Evolutionary conservation across 1,140 invertebrate genomes (phyloP).

Genomic region (Drosophila funebris): DNA sequence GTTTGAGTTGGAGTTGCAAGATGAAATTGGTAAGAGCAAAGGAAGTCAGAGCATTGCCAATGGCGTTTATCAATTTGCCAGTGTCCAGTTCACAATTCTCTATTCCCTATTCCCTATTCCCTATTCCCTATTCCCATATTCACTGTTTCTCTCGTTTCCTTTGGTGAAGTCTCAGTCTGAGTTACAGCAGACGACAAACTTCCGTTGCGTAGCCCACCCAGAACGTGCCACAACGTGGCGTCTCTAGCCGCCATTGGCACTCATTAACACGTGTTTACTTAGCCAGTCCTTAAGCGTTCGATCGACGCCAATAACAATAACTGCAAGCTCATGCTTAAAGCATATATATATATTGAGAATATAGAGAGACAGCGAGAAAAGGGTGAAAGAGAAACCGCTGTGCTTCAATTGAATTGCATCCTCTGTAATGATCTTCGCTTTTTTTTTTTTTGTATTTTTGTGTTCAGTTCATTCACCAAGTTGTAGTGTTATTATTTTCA

Average conservation of each 20-base stretch:
- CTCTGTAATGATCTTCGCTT: not conserved
- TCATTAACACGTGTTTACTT: slow-evolving; percentile 80
- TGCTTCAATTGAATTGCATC: too few species aligned
- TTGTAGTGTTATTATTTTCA: slow-evolving; percentile 79
- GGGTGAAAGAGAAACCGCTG: slow-evolving; percentile 1
- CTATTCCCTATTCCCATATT: not conserved
- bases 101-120: not conserved
- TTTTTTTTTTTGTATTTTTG: too few species aligned
- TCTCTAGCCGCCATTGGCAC: slow-evolving; percentile 52
- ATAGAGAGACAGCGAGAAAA: not conserved
- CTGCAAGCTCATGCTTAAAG: slow-evolving; percentile 67
- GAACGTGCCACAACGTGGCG: slow-evolving; percentile 30
- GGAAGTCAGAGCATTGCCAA: slow-evolving; percentile 55
- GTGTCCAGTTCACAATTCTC: not conserved
- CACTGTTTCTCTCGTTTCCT: not conserved
- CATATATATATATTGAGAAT: not conserved
- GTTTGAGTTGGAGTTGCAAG: not conserved
- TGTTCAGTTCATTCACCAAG: slow-evolving; percentile 68
- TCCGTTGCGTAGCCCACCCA: slow-evolving; percentile 65
- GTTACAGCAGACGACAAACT: slow-evolving; percentile 28
- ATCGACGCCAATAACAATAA: slow-evolving; percentile 81
- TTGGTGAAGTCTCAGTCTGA: not conserved
- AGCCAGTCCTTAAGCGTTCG: slow-evolving; percentile 63
- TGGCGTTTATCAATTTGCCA: slow-evolving; percentile 77
- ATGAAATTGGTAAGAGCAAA: not conserved